Conservation (phyloP, 2,888 invertebrate genomes). For the Diaphora mendica region DNA sequence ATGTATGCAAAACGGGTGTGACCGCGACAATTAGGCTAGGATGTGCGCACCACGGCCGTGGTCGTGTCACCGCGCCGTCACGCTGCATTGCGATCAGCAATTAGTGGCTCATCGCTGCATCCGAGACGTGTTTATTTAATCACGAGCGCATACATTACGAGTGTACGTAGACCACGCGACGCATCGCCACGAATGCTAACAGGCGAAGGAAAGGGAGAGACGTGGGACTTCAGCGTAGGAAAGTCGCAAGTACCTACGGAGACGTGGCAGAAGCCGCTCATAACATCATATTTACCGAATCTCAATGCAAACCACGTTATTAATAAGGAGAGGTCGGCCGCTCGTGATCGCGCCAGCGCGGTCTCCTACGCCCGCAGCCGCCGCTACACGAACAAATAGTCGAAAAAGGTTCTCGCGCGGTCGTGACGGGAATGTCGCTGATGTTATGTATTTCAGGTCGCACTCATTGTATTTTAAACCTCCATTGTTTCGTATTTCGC, state of each 20-base stretch:
- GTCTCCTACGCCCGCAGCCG: slow-evolving; percentile 46
- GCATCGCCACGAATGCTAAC: slow-evolving; percentile 62
- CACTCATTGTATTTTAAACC: slow-evolving; percentile 85
- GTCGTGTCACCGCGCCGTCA: slow-evolving; percentile 67
- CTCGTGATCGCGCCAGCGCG: slow-evolving; percentile 65
- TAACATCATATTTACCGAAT: slow-evolving; percentile 56
- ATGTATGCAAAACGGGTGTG: slow-evolving; percentile 79
- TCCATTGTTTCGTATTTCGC: slow-evolving; percentile 83
- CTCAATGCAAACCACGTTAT: slow-evolving; percentile 81
- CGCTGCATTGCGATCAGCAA: slow-evolving; percentile 71
- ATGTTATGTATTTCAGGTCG: slow-evolving; percentile 77
- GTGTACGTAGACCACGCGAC: slow-evolving; percentile 46
- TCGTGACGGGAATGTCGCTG: slow-evolving; percentile 84
- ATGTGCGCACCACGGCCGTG: slow-evolving; percentile 61
- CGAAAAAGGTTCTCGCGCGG: slow-evolving; percentile 80
- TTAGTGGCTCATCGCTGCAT: slow-evolving; percentile 71
- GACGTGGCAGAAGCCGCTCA: slow-evolving; percentile 33
- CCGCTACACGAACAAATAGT: slow-evolving; percentile 73
- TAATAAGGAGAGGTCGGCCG: slow-evolving; percentile 73
- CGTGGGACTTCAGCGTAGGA: slow-evolving; percentile 37
- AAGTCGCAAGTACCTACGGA: slow-evolving; percentile 35
- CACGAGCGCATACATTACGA: slow-evolving; percentile 76
- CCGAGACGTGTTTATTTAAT: slow-evolving; percentile 63
- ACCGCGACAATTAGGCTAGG: slow-evolving; percentile 79
- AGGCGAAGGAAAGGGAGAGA: slow-evolving; percentile 19